Percentiles rank a stretch among this genome's conserved stretches.
Conservation (phyloP, 2,888 invertebrate genomes). For the Deroplatys truncata region DNA sequence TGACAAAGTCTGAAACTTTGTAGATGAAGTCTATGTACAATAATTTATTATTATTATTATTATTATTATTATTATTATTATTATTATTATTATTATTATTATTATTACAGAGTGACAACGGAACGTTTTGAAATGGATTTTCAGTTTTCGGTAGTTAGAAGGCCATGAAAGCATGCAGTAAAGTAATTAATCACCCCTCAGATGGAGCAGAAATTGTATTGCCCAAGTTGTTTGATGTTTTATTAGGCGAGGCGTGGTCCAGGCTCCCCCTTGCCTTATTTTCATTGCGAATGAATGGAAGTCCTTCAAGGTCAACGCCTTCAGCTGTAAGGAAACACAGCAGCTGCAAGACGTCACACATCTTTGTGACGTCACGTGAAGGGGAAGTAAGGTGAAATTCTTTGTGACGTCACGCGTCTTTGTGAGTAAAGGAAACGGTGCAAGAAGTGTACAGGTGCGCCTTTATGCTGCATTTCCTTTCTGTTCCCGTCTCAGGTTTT, state of each 20-base stretch:
- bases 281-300: neutral
- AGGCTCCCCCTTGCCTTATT: neutral
- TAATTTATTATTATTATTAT: too few relatives aligned
- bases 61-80: too few relatives aligned
- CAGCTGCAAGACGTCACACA: neutral
- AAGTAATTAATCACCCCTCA: neutral
- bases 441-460: neutral
- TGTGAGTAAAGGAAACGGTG: neutral
- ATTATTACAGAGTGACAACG: too few relatives aligned
- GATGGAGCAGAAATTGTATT: too few relatives aligned
- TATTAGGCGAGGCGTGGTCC: too few relatives aligned
- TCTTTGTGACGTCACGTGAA: neutral
- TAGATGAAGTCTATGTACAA: too few relatives aligned
- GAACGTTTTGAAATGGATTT: too few relatives aligned
- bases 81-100: too few relatives aligned
- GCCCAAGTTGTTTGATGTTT: neutral
- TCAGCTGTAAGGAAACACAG: neutral
- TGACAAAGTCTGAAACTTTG: too few relatives aligned
- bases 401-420: neutral
- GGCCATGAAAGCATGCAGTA: neutral
- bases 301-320: neutral
- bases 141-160: too few relatives aligned
- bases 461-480: neutral
- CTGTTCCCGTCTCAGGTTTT: neutral
- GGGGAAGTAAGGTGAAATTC: neutral